Evolutionary conservation across 1,140 invertebrate genomes (phyloP).

Genomic region (Drosophila nigromelanica): DNA sequence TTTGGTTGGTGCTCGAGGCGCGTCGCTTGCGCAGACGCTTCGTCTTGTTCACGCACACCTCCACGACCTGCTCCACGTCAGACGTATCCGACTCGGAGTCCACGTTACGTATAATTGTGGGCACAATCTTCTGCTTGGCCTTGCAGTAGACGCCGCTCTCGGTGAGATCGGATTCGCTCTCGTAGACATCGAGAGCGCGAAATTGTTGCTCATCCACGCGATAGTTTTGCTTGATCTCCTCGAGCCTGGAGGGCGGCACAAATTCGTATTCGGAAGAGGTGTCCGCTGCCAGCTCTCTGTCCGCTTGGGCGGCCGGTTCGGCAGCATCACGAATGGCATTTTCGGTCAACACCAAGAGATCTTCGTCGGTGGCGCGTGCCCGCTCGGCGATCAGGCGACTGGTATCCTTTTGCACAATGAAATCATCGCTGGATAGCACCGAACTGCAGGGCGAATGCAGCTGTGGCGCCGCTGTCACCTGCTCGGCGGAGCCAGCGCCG

Average conservation of each 20-base stretch:
- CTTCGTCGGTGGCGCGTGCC: constrained; percentile 67
- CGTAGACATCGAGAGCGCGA: constrained; percentile 76
- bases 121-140: constrained; percentile 42
- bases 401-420: constrained; percentile 76
- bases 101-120: constrained; percentile 64
- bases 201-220: constrained; percentile 73
- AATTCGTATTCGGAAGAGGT: constrained; percentile 66
- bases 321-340: constrained; percentile 58
- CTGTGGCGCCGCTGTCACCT: background rate
- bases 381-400: constrained; percentile 53
- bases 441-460: constrained; percentile 66
- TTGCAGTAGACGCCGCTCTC: constrained; percentile 77
- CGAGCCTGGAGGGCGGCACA: constrained; percentile 60
- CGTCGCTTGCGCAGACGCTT: constrained; percentile 77
- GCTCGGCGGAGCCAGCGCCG: constrained; percentile 6
- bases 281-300: constrained; percentile 17
- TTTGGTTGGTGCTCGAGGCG: constrained; percentile 67
- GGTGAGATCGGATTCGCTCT: constrained; percentile 80
- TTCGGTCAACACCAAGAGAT: constrained; percentile 64
- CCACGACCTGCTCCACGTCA: constrained; percentile 52
- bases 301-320: background rate
- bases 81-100: constrained; percentile 54
- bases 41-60: constrained; percentile 50
- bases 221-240: constrained; percentile 65
- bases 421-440: constrained; percentile 76